Percentiles rank a stretch among this genome's conserved stretches.
Conservation (phyloP, 2,797 vertebrate genomes). For the Champsocephalus gunnari region DNA sequence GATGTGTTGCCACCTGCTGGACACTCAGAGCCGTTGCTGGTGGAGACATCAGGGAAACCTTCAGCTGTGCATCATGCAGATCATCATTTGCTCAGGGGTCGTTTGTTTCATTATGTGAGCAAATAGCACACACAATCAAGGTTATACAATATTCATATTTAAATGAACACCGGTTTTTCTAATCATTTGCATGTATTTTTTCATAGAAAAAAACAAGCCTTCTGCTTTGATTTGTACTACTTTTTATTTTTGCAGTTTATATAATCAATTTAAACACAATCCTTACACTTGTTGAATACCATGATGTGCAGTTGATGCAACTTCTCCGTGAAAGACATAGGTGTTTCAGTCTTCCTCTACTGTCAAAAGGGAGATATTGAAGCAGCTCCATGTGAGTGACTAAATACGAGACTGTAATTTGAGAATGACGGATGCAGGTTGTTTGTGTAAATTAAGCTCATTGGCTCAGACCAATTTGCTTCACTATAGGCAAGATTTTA, state of each 20-base stretch:
- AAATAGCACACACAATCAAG: not conserved
- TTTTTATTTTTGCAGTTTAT: not conserved
- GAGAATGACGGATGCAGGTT: not conserved
- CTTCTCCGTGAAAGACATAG: not conserved
- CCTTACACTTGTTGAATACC: not conserved
- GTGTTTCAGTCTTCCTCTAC: not conserved
- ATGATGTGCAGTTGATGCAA: not conserved
- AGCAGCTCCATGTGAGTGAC: not conserved
- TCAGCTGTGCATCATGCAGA: not conserved
- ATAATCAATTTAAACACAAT: not conserved
- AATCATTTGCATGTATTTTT: conserved; percentile 1
- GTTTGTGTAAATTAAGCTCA: not conserved
- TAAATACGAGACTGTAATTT: not conserved
- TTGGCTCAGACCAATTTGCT: no score
- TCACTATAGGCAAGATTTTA: no score
- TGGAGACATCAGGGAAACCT: not conserved
- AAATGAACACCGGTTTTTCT: not conserved
- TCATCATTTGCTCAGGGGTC: not conserved
- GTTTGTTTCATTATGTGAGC: not conserved
- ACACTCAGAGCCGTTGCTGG: conserved; percentile 80
- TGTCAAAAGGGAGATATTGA: not conserved
- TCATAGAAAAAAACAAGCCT: not conserved
- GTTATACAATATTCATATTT: no score
- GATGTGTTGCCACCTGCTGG: conserved; percentile 89
- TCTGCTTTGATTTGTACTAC: not conserved